phyloP scores from a whole-genome alignment of 2,113 vertebrate species.

The Quiscalus mexicanus region DNA sequence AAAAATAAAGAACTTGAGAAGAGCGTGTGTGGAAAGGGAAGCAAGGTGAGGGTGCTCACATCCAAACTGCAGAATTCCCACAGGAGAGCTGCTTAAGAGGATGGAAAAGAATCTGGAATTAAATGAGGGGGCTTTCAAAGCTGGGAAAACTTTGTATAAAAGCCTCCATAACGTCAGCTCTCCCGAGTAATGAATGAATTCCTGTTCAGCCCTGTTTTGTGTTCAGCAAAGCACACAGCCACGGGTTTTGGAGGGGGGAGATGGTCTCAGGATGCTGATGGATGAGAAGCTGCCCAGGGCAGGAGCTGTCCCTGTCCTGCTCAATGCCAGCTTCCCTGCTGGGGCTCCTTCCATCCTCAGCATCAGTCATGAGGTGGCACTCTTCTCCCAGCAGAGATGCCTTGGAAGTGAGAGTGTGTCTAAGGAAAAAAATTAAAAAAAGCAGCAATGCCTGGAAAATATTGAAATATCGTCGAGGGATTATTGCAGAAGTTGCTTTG shows the following conservation, averaged over 20 bases:
- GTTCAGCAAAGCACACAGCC: not conserved
- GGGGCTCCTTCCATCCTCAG: not conserved
- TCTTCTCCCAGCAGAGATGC: conserved; percentile 40
- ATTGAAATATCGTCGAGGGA: not conserved
- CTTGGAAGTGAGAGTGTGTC: not conserved
- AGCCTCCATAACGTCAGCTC: not conserved
- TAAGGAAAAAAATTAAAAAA: not conserved
- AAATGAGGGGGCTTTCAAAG: not conserved
- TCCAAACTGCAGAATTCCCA: not conserved
- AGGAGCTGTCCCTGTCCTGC: not conserved
- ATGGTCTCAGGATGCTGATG: not conserved
- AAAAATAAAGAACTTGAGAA: not conserved
- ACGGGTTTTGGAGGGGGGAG: not conserved
- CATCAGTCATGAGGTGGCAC: conserved; percentile 59
- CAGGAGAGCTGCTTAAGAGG: not conserved
- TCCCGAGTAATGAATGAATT: not conserved
- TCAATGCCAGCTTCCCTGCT: not conserved
- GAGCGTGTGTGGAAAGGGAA: not conserved
- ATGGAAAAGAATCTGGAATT: not conserved
- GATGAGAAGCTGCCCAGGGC: not conserved
- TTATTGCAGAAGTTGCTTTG: not conserved
- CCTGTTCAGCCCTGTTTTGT: not conserved
- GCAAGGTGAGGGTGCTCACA: not conserved
- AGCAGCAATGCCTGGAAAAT: not conserved
- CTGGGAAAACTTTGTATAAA: not conserved